phyloP scores from a whole-genome alignment of 2,888 invertebrate species.

The Lapara coniferarum region DNA sequence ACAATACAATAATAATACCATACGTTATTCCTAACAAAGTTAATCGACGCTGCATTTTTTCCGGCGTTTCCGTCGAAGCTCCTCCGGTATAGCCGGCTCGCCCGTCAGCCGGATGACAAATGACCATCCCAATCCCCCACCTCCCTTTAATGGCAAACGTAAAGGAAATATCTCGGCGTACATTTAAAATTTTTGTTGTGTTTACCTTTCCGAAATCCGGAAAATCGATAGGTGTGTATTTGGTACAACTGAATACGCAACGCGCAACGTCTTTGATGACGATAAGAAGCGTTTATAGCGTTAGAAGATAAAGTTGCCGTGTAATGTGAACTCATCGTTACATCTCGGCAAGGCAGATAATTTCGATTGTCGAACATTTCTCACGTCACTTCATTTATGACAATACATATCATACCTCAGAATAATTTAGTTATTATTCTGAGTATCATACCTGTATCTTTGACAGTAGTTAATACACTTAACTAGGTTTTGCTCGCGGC shows the following conservation, averaged over 20 bases:
- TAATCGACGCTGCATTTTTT: conserved; percentile 1
- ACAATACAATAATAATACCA: neutral
- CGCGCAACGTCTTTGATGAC: neutral
- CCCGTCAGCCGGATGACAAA: conserved; percentile 18
- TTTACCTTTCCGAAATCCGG: conserved; percentile 5
- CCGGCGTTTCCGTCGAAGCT: conserved; percentile 11
- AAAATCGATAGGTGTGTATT: neutral
- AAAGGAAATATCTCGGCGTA: conserved; percentile 9
- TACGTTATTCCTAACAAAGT: conserved; percentile 4
- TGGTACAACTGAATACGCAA: too few species aligned
- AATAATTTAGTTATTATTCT: too few species aligned
- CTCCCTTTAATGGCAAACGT: neutral
- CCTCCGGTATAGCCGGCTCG: conserved; percentile 8
- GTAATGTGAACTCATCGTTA: too few species aligned
- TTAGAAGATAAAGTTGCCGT: too few species aligned
- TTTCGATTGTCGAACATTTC: too few species aligned
- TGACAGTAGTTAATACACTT: too few species aligned
- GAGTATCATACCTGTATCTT: too few species aligned
- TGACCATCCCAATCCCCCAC: conserved; percentile 1
- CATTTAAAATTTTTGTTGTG: conserved; percentile 7
- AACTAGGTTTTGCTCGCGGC: too few species aligned
- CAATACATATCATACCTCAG: too few species aligned
- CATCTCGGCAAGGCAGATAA: too few species aligned
- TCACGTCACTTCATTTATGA: too few species aligned
- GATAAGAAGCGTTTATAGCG: too few species aligned